Evolutionary conservation across 2,113 vertebrate species (phyloP), one percentile per base, ranked within the genome.

Genomic region (Neolamprologus tretocephalus): DNA sequence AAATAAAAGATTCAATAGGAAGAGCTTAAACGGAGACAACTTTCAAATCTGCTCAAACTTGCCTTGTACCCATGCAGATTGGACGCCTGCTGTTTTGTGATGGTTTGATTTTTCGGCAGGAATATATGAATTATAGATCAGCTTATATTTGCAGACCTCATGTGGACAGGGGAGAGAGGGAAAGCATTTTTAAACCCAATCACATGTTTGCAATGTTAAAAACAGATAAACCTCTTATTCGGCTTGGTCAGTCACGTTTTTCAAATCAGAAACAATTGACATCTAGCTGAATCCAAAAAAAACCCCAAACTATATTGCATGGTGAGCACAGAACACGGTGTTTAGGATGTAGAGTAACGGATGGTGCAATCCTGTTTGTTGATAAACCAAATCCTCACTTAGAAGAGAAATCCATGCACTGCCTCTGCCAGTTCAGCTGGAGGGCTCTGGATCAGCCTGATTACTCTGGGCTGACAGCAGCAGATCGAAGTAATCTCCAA

Each of bases 111-210:
- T 82, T 83, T 83, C 40, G 26, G 45, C 87, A 86, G 85, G 93
- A 81, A 55, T 35, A 17, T 79, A 93, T 96, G 85, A 95, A 96
- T 96, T 94, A 96, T 95, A 94, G 88, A 96, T 95, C 82, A 88
- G n/a, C 28, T 89, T 47, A 84, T 86, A 57, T 89, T 92, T 42
- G 31, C 53, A 84, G 54, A 84, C 86, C 89, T 84, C 28, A 35
- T 80, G 54, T 33, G 51, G 84, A 78, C 79, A 49, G 80, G 23
- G 8, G 26, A 53, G 31, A 66, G 5, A 68, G 33, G 19, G 19
- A 21, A 3, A 63, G 31, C 1, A 1, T 63, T 63, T 63, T 35
- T 14, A 80, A 84, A 88, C n/a, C n/a, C 42, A 35, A 82, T 86
- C 26, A 81, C 86, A 85, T 71, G 9, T 37, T 82, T 83, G 80